Percentiles rank a stretch among this genome's conserved stretches.
These are phyloP conservation scores for Carabus problematicus DNA, from an alignment of 2,888 invertebrate genomes.

Conservation along the genomic window DNA sequence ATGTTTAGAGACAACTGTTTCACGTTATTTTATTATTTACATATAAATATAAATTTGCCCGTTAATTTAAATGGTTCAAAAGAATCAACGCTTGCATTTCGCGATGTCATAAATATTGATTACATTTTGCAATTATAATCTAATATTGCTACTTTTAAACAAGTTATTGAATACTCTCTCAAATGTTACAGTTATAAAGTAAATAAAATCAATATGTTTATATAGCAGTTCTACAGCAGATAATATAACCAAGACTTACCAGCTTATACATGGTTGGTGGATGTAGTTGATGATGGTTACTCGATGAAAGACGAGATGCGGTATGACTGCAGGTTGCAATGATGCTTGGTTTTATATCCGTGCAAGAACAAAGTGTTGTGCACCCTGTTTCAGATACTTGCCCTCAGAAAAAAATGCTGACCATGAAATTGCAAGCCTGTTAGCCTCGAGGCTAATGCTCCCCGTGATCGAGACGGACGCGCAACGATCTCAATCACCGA, in stretches of 20 bases:
- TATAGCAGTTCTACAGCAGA: not conserved
- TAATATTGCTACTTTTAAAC: not conserved
- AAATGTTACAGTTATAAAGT: not conserved
- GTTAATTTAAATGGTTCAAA: too few relatives aligned
- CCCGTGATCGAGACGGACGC: too few relatives aligned
- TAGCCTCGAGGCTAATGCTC: conserved; percentile 15
- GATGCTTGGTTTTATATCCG: conserved; percentile 20
- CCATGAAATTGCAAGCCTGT: conserved; percentile 11
- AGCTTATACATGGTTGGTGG: conserved; percentile 34
- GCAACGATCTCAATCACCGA: too few relatives aligned
- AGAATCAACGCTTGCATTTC: not conserved
- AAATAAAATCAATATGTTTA: not conserved
- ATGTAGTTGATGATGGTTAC: not conserved
- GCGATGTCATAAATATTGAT: not conserved
- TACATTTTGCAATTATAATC: not conserved
- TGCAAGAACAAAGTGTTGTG: conserved; percentile 28
- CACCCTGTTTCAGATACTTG: conserved; percentile 14
- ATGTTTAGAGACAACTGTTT: not conserved
- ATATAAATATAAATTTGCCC: too few relatives aligned
- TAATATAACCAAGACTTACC: conserved; percentile 23
- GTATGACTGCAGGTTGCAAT: conserved; percentile 1
- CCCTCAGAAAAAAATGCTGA: conserved; percentile 12
- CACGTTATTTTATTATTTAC: not conserved
- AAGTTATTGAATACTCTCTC: not conserved
- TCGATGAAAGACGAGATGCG: not conserved